Base-by-base conservation (phyloP, 2,797 vertebrate species). In the Alcedo atthis region DNA sequence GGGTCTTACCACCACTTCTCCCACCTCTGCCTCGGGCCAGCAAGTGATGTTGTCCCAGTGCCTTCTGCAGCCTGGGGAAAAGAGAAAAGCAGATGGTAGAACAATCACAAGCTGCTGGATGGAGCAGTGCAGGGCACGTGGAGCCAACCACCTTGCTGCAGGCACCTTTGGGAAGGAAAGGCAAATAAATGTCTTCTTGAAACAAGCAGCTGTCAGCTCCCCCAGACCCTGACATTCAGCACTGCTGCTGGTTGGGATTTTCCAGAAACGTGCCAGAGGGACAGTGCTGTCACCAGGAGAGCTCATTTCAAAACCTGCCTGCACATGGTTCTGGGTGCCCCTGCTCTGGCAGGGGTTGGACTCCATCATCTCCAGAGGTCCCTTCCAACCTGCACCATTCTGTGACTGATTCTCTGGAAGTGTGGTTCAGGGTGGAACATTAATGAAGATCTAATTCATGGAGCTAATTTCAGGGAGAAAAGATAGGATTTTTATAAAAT, bases 31-130 rank as follows among this genome's bases (percentile, higher is more conserved):
- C 17, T 98, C 96, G 0, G 99, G 99, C 99, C 99, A 99, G 91
- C 99, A 99, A 1, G 98, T 98, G 57, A 99, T 97, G 88, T 98
- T 99, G 85, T 99, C 99, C 99, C 99, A 99, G 87, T 98, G 98
- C 88, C 97, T 98, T 84, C 97, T 95, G 92, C 99, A 99, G 57
- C 98, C 99, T 99, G 96, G 49, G 42, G 83, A 69, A 87, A 70
- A 91, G 46, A 91, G 13, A 81, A 74, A 85, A 89, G 40, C 22
- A 68, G 32, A n/a, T 26, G 24, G 11, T 66, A 55, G 21, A n/a
- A 58, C 4, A 49, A 55, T 5, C 4, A 5, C 0, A 2, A 9
- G 42, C 33, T 79, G 33, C 42, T 35, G 37, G 51, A 53, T 16
- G 46, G 25, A 55, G 21, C 40, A 42, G 35, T 18, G 25, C 33